phyloP scores from a whole-genome alignment of 1,140 invertebrate species.

The Heliothis virescens region DNA sequence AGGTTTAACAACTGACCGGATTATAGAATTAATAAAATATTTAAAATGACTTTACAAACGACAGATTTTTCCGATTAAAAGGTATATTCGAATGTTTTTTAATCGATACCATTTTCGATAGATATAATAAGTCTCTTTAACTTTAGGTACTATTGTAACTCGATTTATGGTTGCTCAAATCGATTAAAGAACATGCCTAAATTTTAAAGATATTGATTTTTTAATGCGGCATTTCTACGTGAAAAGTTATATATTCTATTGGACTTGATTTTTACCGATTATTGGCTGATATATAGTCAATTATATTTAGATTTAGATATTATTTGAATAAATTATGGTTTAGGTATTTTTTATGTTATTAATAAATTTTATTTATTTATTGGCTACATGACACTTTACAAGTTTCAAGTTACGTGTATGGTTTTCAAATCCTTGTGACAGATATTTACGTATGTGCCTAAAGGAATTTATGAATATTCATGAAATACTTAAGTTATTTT shows the following conservation, averaged over 20 bases:
- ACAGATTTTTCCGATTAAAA: slow-evolving; percentile 50
- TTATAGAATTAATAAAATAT: slow-evolving; percentile 57
- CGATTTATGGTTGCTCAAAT: slow-evolving; percentile 3
- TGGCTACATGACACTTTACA: background rate
- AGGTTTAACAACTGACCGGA: slow-evolving; percentile 66
- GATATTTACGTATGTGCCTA: too few relatives aligned
- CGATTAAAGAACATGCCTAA: background rate
- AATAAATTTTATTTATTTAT: background rate
- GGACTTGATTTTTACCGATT: too few relatives aligned
- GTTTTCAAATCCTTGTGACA: background rate
- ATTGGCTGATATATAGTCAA: too few relatives aligned
- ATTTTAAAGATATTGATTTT: background rate
- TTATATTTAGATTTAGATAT: too few relatives aligned
- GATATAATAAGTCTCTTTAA: slow-evolving; percentile 13
- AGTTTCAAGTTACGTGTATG: background rate
- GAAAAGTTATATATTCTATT: background rate
- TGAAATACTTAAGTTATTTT: too few relatives aligned
- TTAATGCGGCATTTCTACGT: too few relatives aligned
- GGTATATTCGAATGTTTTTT: slow-evolving; percentile 27
- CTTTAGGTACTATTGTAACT: slow-evolving; percentile 21
- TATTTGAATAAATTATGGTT: too few relatives aligned
- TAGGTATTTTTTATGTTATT: too few relatives aligned
- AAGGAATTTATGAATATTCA: too few relatives aligned
- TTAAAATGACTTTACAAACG: slow-evolving; percentile 54
- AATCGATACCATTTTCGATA: slow-evolving; percentile 17